Conservation (phyloP, 2,888 invertebrate genomes). For the Perithous albicinctus region DNA sequence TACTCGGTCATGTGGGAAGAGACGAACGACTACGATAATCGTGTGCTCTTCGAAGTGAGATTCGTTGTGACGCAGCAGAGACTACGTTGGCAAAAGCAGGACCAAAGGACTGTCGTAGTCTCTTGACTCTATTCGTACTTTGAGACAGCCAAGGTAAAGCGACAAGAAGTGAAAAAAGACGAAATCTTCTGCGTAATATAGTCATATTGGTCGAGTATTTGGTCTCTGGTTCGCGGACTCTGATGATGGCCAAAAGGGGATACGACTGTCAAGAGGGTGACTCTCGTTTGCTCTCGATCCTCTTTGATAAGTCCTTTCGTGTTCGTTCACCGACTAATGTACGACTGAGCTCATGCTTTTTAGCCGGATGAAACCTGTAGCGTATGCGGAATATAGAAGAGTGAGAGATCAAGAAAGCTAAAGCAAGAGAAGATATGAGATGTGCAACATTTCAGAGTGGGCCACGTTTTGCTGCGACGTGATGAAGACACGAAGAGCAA, state of each 20-base stretch:
- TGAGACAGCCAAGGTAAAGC: conserved; percentile 7
- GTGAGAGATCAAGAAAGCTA: conserved; percentile 58
- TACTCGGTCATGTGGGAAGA: conserved; percentile 28
- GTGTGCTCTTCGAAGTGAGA: conserved; percentile 31
- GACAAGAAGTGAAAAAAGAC: conserved; percentile 15
- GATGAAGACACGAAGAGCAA: conserved; percentile 75
- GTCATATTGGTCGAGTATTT: conserved; percentile 31
- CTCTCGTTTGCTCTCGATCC: conserved; percentile 46
- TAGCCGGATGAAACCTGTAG: conserved; percentile 47
- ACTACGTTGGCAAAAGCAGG: conserved; percentile 15
- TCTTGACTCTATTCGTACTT: conserved; percentile 40
- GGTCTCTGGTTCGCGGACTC: conserved; percentile 11
- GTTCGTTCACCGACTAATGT: conserved; percentile 63
- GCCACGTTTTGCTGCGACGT: conserved; percentile 44
- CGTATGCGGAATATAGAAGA: conserved; percentile 39
- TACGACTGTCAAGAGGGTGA: conserved; percentile 57
- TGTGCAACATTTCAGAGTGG: conserved; percentile 41
- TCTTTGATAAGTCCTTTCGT: conserved; percentile 66
- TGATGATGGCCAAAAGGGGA: conserved; percentile 46
- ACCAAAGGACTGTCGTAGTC: conserved; percentile 34
- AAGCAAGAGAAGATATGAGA: conserved; percentile 40
- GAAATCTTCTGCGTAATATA: conserved; percentile 37
- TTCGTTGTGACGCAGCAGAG: conserved; percentile 29
- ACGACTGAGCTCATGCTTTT: conserved; percentile 46
- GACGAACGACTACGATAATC: conserved; percentile 45